Conservation (phyloP, 2,888 invertebrate genomes). For the Catocala nupta region DNA sequence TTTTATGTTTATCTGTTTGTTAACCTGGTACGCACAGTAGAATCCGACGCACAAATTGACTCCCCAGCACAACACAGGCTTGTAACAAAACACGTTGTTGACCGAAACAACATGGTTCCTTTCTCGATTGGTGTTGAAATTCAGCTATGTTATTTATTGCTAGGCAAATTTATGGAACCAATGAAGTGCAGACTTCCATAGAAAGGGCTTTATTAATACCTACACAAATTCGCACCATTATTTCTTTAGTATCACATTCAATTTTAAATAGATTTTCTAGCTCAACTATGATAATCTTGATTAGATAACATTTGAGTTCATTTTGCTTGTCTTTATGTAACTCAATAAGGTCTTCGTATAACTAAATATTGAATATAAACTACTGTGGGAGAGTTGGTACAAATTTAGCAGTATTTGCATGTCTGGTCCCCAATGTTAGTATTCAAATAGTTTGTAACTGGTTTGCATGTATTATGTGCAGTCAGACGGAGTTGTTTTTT, state of each 20-base stretch:
- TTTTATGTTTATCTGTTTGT: slow-evolving; percentile 69
- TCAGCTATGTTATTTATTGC: slow-evolving; percentile 25
- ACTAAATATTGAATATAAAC: slow-evolving; percentile 36
- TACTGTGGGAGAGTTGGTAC: slow-evolving; percentile 36
- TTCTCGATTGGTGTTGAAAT: slow-evolving; percentile 38
- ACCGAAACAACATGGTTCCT: slow-evolving; percentile 29
- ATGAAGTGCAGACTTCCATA: slow-evolving; percentile 34
- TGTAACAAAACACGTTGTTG: slow-evolving; percentile 39
- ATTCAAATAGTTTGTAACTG: slow-evolving; percentile 67
- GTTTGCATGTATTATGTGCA: slow-evolving; percentile 70
- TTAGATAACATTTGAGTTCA: slow-evolving; percentile 32
- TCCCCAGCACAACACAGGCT: slow-evolving; percentile 54
- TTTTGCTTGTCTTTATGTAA: slow-evolving; percentile 35
- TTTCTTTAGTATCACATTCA: slow-evolving; percentile 48
- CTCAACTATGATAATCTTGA: slow-evolving; percentile 29
- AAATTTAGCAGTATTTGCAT: slow-evolving; percentile 64
- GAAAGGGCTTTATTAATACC: slow-evolving; percentile 81
- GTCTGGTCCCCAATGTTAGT: slow-evolving; percentile 64
- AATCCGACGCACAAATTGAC: slow-evolving; percentile 58
- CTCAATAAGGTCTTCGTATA: slow-evolving; percentile 29
- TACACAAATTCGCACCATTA: slow-evolving; percentile 84
- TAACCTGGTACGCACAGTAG: slow-evolving; percentile 76
- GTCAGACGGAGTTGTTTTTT: slow-evolving; percentile 40
- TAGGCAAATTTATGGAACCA: slow-evolving; percentile 34
- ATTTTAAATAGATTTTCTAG: slow-evolving; percentile 40